A percentile compares a stretch with the other conserved stretches of the same genome.
These are phyloP conservation scores for Wiebesia pumilae DNA, from an alignment of 1,140 invertebrate genomes.

Conservation along the genomic window DNA sequence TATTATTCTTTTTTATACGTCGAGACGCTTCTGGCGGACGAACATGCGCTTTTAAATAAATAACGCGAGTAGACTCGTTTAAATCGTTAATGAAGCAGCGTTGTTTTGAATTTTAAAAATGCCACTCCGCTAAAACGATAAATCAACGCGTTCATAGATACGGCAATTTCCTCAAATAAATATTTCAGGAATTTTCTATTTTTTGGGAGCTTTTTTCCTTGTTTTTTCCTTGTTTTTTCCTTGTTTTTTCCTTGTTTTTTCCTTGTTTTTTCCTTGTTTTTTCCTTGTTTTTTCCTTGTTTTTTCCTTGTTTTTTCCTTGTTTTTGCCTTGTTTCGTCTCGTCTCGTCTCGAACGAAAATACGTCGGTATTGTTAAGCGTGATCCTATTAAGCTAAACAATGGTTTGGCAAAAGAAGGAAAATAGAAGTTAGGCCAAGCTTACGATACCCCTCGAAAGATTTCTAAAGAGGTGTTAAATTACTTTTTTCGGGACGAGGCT, in stretches of 20 bases:
- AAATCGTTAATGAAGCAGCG: not conserved
- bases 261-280: not conserved
- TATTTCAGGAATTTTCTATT: not conserved
- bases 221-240: not conserved
- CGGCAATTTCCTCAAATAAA: not conserved
- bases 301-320: not conserved
- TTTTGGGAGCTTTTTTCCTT: too few species aligned
- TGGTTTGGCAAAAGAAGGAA: not conserved
- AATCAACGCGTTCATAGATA: not conserved
- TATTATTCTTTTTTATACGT: not conserved
- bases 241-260: too few species aligned
- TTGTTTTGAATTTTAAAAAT: not conserved
- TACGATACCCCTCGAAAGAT: not conserved
- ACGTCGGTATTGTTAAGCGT: not conserved
- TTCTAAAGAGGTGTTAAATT: slow-evolving; percentile 31
- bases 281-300: not conserved
- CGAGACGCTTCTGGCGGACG: not conserved
- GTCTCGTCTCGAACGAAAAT: too few species aligned
- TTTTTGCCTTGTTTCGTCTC: not conserved
- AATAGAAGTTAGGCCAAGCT: not conserved
- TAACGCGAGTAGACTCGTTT: not conserved
- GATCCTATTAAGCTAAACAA: not conserved
- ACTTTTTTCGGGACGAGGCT: slow-evolving; percentile 3
- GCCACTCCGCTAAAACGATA: not conserved
- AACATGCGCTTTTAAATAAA: not conserved